Conservation (phyloP, 2,797 vertebrate species). For the Bradypodion pumilum region DNA sequence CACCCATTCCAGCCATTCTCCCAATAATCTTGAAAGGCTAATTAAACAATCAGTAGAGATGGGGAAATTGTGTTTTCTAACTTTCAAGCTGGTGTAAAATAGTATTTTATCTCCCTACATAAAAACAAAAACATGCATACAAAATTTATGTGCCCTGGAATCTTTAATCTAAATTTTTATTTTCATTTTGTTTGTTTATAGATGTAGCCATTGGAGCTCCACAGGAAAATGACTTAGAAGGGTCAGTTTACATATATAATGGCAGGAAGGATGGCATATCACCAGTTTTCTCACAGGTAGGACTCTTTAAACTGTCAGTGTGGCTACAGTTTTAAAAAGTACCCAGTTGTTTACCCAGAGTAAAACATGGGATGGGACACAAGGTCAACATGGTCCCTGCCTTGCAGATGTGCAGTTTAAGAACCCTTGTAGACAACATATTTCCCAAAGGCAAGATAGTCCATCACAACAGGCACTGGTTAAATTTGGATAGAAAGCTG, state of each 20-base stretch:
- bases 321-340: neutral
- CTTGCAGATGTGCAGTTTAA: neutral
- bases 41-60: neutral
- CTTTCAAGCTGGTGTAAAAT: neutral
- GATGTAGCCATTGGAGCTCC: conserved; percentile 95
- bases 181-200: conserved; percentile 56
- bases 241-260: conserved; percentile 95
- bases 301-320: neutral
- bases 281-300: conserved; percentile 88
- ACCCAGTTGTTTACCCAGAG: neutral
- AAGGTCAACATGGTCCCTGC: no score
- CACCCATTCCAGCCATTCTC: no score
- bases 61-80: neutral
- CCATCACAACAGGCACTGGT: neutral
- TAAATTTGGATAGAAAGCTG: neutral
- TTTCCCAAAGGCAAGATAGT: neutral
- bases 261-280: conserved; percentile 88
- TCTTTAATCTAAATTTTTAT: neutral
- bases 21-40: neutral
- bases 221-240: conserved; percentile 90
- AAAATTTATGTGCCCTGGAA: no score
- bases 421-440: neutral
- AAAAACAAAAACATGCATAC: neutral
- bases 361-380: neutral
- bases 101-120: neutral